Base-by-base conservation (phyloP, 2,888 invertebrate genomes). In the Scaptomyza tumidula region DNA sequence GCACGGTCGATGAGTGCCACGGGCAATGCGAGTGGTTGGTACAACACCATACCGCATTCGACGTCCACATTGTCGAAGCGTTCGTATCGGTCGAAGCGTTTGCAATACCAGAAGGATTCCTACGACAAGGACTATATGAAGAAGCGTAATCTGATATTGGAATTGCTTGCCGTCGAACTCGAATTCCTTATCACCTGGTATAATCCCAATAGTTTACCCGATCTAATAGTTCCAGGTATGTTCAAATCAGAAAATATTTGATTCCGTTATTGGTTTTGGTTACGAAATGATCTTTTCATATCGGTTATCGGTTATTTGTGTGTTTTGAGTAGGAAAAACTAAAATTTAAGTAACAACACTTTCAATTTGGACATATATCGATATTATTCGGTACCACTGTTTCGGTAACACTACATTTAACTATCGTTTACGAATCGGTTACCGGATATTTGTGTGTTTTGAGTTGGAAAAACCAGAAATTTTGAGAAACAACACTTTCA, bases 111-210 rank as follows among this genome's bases (percentile, higher is more conserved):
- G 19, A 95, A 95, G 61, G 97, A 97, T 83, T 95, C 95, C 0
- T 97, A 97, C 91, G 97, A 98, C 62, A 98, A 98, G 89, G 98
- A 98, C 88, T 99, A 98, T 91, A 96, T 98, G 75, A 96, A 96
- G 91, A 98, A 98, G 90, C 93, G 99, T 62, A 98, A 98, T 92
- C 94, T 99, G 3, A 98, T 99, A 79, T 93, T 99, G 39, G 97
- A 98, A 86, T 93, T 99, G 11, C 93, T 99, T 93, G 97, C 97
- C 0, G 97, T 97, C 13, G 98, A 99, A 92, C 97, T 99, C 82
- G 99, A 99, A 92, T 96, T 98, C 89, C 93, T 99, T 71, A 95
- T 97, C 56, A 98, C 96, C 0, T 99, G 99, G 99, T 96, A 98
- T 90, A 99, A 99, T 93, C 99, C 99, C 0, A 95, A 97, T 82